These are phyloP conservation scores for Aplochiton taeniatus DNA, from an alignment of 2,797 vertebrate genomes.

Conservation along the genomic window DNA sequence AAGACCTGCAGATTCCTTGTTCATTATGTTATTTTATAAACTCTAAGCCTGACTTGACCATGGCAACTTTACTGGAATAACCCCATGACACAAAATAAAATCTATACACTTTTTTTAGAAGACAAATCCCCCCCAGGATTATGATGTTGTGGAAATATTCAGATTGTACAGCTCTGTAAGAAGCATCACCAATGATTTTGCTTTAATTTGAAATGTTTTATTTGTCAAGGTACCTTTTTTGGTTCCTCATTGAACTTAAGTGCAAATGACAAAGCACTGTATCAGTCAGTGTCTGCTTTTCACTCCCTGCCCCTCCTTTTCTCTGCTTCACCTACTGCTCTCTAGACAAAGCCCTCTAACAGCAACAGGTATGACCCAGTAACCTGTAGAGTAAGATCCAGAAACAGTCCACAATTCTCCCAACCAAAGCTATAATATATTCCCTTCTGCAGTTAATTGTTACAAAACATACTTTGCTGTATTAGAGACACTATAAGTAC, in stretches of 20 bases:
- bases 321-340: conserved; percentile 41
- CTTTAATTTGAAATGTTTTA: background rate
- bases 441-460: conserved; percentile 10
- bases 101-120: no score
- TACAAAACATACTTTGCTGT: background rate
- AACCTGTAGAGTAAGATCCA: conserved; percentile 62
- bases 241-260: conserved; percentile 26
- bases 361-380: conserved; percentile 69
- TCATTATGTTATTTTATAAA: no score
- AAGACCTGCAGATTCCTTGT: no score
- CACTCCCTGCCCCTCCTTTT: conserved; percentile 12
- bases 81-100: no score
- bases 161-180: no score
- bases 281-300: background rate
- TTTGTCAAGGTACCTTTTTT: conserved; percentile 12
- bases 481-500: background rate
- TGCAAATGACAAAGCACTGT: conserved; percentile 9
- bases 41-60: no score
- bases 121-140: no score
- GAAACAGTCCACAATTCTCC: conserved; percentile 36
- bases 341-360: conserved; percentile 65
- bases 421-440: conserved; percentile 15
- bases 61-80: no score
- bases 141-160: no score
- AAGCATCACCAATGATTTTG: background rate